These are phyloP conservation scores for Halcyon smyrnensis DNA, from an alignment of 2,797 vertebrate genomes.

Conservation along the genomic window DNA sequence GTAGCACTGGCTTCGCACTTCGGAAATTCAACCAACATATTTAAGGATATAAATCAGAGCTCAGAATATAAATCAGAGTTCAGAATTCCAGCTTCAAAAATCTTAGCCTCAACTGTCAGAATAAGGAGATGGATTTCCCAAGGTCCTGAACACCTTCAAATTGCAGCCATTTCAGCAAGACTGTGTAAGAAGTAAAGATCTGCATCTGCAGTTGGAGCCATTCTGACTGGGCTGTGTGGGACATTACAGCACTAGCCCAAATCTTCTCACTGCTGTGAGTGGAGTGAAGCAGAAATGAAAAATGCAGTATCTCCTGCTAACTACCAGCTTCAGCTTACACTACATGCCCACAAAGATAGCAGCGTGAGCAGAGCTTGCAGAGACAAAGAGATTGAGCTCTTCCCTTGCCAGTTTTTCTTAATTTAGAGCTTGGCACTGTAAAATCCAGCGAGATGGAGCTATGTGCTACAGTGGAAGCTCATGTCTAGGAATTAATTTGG, in stretches of 20 bases:
- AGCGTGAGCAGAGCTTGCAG: background rate
- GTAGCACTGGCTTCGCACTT: background rate
- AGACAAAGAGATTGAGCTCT: background rate
- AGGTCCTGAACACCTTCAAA: background rate
- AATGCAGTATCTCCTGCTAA: background rate
- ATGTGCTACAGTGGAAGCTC: background rate
- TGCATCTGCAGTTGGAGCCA: background rate
- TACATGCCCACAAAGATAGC: background rate
- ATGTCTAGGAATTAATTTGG: constrained; percentile 8
- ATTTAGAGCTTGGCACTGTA: constrained; percentile 14
- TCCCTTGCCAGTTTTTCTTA: background rate
- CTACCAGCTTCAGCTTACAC: background rate
- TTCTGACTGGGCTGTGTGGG: background rate
- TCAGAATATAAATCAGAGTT: background rate
- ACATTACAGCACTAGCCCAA: background rate
- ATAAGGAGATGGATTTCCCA: background rate
- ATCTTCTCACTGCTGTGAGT: background rate
- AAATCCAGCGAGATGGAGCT: background rate
- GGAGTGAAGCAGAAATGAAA: background rate
- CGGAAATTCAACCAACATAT: background rate
- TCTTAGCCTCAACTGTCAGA: background rate
- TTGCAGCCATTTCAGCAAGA: background rate
- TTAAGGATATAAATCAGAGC: background rate
- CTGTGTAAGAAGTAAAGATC: background rate
- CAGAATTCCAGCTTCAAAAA: background rate